Evolutionary conservation across 2,797 vertebrate species (phyloP).

Genomic region (Onychomys leucogaster): DNA sequence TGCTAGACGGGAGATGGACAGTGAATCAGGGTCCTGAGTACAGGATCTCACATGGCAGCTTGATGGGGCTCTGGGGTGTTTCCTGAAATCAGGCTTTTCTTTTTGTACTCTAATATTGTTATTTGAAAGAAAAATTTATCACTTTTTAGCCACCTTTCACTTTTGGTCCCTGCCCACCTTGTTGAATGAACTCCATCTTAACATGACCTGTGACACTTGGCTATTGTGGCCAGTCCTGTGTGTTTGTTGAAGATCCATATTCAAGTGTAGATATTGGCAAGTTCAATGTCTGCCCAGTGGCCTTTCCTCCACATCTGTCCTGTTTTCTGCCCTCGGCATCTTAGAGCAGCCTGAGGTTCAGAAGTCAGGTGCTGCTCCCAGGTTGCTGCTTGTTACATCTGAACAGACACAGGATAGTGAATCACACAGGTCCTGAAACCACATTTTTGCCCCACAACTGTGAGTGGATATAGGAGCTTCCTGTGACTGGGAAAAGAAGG

Average conservation of each 20-base stretch:
- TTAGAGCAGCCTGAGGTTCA: background rate
- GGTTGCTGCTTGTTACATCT: background rate
- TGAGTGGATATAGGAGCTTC: background rate
- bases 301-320: background rate
- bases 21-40: background rate
- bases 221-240: background rate
- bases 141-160: background rate
- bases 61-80: background rate
- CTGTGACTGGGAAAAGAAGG: background rate
- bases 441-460: rapidly evolving
- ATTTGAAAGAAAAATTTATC: background rate
- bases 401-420: background rate
- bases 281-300: background rate
- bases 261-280: background rate
- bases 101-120: rapidly evolving
- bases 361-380: background rate
- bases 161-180: background rate
- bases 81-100: background rate
- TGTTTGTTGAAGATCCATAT: background rate
- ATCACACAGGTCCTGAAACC: background rate
- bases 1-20: background rate
- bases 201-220: too few relatives aligned
- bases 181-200: background rate
- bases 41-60: background rate
- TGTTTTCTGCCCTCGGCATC: background rate